Base-by-base conservation (phyloP, 2,888 invertebrate genomes). In the Steromphala cineraria region DNA sequence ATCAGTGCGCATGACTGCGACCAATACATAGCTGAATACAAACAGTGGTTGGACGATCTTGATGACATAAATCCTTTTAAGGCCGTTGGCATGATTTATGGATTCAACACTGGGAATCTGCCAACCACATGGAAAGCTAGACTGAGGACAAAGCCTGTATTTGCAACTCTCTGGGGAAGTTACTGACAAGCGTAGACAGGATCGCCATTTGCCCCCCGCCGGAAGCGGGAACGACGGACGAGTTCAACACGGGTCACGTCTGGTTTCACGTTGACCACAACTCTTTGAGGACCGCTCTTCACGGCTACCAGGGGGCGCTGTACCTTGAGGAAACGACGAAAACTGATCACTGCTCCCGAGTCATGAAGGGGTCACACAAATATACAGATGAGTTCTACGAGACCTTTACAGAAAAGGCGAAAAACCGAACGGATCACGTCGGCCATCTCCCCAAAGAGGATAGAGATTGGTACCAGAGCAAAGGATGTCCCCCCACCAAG, bases 201-300 rank as follows among this genome's bases (percentile, higher is more conserved):
- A 84, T 90, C 8, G 87, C 89, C 1, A 83, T 90, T 7, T 87
- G 87, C 2, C 81, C 83, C 0, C 90, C 90, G 0, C 89, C 90
- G 2, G 90, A 90, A 81, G 76, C 77, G 10, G 86, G 87, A 10
- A 36, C 19, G 36, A 75, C 28, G 0, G 80, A 55, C 46, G 5
- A n/a, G 1, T 87, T 80, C 67, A 82, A 81, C 31, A 78, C 55
- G 0, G 56, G 52, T 0, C 53, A 75, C 10, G 53, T 81, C 36
- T 88, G 85, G 86, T 80, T 90, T 1, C 90, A 90, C 81, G 40
- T 87, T 13, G 90, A 90, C 79, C 90, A 90, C 74, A 83, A 84
- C 2, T 67, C 84, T 0, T 21, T 76, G 1, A 81, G 86, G 40
- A 36, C 71, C n/a, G 90, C 89, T 15, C 85, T 87, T 2, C 90